Conservation (phyloP, 2,797 vertebrate genomes). For the Lepilemur septentrionalis region DNA sequence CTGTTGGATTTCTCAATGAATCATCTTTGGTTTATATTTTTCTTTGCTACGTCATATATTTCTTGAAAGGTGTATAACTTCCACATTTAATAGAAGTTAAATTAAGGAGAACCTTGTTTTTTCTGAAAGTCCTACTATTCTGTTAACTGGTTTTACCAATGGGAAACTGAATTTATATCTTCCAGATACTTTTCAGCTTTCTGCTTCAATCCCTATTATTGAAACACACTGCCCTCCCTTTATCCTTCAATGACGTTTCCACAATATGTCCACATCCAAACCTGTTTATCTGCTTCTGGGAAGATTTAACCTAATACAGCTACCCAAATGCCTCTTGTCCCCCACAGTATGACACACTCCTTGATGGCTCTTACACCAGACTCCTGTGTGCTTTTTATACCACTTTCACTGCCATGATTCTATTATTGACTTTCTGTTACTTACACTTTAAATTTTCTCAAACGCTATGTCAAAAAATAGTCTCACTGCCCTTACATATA, state of each 20-base stretch:
- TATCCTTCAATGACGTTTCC: neutral
- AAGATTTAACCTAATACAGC: neutral
- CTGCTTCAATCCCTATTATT: neutral
- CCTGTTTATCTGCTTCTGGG: neutral
- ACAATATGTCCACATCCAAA: neutral
- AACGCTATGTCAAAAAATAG: neutral
- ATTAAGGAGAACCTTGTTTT: neutral
- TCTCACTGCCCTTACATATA: neutral
- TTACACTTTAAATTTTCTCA: neutral
- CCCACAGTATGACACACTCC: neutral
- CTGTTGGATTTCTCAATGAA: neutral
- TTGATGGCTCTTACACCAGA: neutral
- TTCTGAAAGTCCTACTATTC: neutral
- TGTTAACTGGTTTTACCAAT: neutral
- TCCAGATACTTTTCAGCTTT: neutral
- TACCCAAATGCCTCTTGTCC: neutral
- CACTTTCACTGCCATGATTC: neutral
- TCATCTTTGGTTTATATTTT: neutral
- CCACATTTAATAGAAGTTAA: neutral
- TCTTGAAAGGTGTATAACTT: neutral
- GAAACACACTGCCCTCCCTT: neutral
- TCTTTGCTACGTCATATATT: neutral
- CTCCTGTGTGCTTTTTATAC: neutral
- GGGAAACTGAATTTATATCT: slow-evolving; percentile 10
- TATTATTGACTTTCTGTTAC: neutral